Evolutionary conservation across 2,113 vertebrate genomes (phyloP), one percentile per base, ranked within the genome.

Genomic region (Nymphicus hollandicus): DNA sequence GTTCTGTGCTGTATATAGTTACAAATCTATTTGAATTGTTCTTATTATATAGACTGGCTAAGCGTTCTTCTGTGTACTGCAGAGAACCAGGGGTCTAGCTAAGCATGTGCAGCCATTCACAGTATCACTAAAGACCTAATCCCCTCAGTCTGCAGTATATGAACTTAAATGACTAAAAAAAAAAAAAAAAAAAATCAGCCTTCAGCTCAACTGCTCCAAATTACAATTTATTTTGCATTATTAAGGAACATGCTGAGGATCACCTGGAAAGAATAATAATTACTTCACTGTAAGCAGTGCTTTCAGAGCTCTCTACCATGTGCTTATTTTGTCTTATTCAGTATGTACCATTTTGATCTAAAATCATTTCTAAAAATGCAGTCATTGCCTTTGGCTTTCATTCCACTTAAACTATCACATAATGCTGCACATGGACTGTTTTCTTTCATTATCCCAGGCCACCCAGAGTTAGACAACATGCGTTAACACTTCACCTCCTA

Each of bases 291-390:
- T 80, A 71, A 93, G 86, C 58, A 24, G 53, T 63, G 53, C 35
- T 74, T 19, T 70, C 49, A 39, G 56, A 58, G 23, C 37, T 58
- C 85, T 95, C 76, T 22, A 17, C 47, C n/a, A 28, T 41, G 50
- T 44, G 15, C 65, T 85, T 95, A 47, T 71, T 88, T 90, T 65
- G 56, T 69, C 64, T 87, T 82, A 43, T 81, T 96, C 17, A 1
- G 37, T 69, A 46, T 10, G 4, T 41, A 86, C 64, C 64, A 77
- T 93, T 96, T 88, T 79, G 46, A 89, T 82, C 92, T 95, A 64
- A 43, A 95, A 92, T 69, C 16, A 92, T 89, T 96, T 95, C 95
- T 93, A 87, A 89, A 96, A 96, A 92, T 50, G 80, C 56, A 60
- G 56, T 65, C 14, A 39, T 93, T 89, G 94, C 78, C 71, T 93